A percentile compares a stretch with the other conserved stretches of the same genome.
Conservation (phyloP, 2,888 invertebrate species). For the Leuctra nigra region DNA sequence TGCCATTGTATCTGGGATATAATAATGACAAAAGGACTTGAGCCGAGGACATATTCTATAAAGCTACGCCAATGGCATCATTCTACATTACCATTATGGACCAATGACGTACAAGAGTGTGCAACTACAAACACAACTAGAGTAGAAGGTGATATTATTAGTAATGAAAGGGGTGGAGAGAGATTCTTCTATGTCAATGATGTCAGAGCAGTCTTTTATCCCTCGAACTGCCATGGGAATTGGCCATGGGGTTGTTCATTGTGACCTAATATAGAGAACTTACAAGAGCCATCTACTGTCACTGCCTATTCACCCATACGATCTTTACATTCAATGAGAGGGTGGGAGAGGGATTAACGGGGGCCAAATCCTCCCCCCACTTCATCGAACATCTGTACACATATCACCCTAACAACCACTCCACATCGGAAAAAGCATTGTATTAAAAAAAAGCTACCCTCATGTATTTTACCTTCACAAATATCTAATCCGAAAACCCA, state of each 20-base stretch:
- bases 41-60: slow-evolving; percentile 6
- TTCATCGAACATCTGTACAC: slow-evolving; percentile 18
- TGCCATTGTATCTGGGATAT: slow-evolving; percentile 5
- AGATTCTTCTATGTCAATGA: slow-evolving; percentile 12
- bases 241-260: slow-evolving; percentile 16
- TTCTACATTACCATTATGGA: slow-evolving; percentile 3
- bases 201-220: slow-evolving; percentile 17
- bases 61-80: slow-evolving; percentile 12
- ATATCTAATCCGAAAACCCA: slow-evolving; percentile 6
- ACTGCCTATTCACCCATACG: slow-evolving; percentile 17
- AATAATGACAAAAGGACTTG: slow-evolving; percentile 14
- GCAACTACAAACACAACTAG: background rate
- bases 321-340: slow-evolving; percentile 10
- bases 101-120: slow-evolving; percentile 16
- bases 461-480: slow-evolving; percentile 6
- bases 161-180: slow-evolving; percentile 3
- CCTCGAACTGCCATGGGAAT: slow-evolving; percentile 10
- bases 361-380: slow-evolving; percentile 16
- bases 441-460: slow-evolving; percentile 12
- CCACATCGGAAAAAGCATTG: slow-evolving; percentile 9
- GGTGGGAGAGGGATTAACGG: too few relatives aligned
- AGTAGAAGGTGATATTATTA: slow-evolving; percentile 15
- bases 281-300: slow-evolving; percentile 13
- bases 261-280: slow-evolving; percentile 16
- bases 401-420: slow-evolving; percentile 15